Percentiles rank a stretch among this genome's conserved stretches.
phyloP scores from a whole-genome alignment of 2,113 vertebrate genomes.

The Zootoca vivipara region DNA sequence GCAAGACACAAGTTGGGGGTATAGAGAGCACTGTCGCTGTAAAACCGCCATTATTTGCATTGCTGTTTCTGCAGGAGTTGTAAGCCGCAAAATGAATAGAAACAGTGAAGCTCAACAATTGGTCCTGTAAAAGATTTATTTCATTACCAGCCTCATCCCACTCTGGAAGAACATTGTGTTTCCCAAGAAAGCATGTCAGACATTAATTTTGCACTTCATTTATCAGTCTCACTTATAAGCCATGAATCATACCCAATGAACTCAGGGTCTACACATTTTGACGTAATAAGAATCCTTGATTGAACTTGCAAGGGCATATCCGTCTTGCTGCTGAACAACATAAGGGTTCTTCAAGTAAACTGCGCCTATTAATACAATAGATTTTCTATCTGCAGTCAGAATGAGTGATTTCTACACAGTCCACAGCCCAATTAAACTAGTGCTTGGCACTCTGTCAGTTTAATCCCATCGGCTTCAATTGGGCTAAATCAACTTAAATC shows the following conservation, averaged over 20 bases:
- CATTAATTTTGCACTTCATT: slow-evolving; percentile 45
- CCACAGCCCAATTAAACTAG: background rate
- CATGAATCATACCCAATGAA: slow-evolving; percentile 49
- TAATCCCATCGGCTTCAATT: slow-evolving; percentile 3
- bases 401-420: slow-evolving; percentile 16
- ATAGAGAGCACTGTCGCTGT: background rate
- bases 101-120: background rate
- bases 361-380: slow-evolving; percentile 37
- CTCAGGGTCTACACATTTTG: slow-evolving; percentile 39
- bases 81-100: background rate
- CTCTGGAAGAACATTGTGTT: slow-evolving; percentile 26
- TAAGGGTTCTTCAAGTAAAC: slow-evolving; percentile 18
- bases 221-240: slow-evolving; percentile 43
- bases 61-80: background rate
- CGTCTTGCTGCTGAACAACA: slow-evolving; percentile 44
- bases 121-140: background rate
- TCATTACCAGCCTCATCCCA: slow-evolving; percentile 21
- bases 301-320: slow-evolving; percentile 34
- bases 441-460: background rate
- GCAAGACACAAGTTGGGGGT: background rate
- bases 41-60: background rate
- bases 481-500: slow-evolving; percentile 1
- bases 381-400: slow-evolving; percentile 45
- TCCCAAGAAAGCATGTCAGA: slow-evolving; percentile 39
- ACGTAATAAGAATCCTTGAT: slow-evolving; percentile 36